A percentile compares a stretch with the other conserved stretches of the same genome.
These are phyloP conservation scores for Menura novaehollandiae DNA, from an alignment of 2,113 vertebrate genomes.

Conservation along the genomic window DNA sequence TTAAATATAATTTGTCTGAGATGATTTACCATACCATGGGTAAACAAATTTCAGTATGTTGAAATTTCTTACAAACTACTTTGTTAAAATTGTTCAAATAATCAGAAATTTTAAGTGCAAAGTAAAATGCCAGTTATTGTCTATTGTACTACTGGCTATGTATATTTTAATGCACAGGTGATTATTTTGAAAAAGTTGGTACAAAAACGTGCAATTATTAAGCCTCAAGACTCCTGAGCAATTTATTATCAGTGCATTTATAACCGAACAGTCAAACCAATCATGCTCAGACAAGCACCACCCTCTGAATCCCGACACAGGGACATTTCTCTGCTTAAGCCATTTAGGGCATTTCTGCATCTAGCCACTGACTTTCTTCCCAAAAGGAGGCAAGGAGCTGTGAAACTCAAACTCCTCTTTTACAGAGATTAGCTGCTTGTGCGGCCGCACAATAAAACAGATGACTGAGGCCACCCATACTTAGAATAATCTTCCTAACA, in stretches of 20 bases:
- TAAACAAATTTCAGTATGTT: not conserved
- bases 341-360: not conserved
- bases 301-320: fast-evolving
- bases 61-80: not conserved
- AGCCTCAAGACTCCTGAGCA: not conserved
- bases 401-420: not conserved
- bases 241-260: not conserved
- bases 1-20: not conserved
- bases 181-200: not conserved
- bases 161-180: not conserved
- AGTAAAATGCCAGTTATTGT: not conserved
- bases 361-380: not conserved
- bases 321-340: not conserved
- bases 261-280: not conserved
- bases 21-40: not conserved
- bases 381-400: not conserved
- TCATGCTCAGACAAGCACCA: not conserved
- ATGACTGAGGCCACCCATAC: not conserved
- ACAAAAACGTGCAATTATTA: not conserved
- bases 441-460: not conserved
- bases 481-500: not conserved
- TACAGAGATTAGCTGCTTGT: not conserved
- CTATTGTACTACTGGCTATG: not conserved
- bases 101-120: not conserved
- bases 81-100: not conserved